Base-by-base conservation (phyloP, 2,888 invertebrate genomes). In the Clivina fossor region DNA sequence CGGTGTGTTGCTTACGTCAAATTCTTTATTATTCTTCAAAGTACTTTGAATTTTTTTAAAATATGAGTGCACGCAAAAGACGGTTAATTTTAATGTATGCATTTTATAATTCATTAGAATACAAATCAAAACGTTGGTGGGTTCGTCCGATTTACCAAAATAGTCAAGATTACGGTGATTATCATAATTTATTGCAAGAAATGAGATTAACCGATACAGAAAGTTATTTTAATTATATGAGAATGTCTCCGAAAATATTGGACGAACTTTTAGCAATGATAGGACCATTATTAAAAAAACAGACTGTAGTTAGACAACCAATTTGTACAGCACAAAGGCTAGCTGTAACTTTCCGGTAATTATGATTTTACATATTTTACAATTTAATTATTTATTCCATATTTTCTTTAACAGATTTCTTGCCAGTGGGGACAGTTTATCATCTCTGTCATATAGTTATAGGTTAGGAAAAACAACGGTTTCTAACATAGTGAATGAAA, bases 331-430 rank as follows among this genome's bases (percentile, higher is more conserved):
- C 60, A 58, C 59, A 62, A 57, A 63, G 62, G 44, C 53, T 66
- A 37, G 62, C 64, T 51, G 44, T 65, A 24, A 65, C 63, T 43
- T 58, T 64, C 57, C 61, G 61, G 64, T 63, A 58, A 54, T 37
- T n/a, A 35, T 18, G 5, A 13, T 40, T 11, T 11, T 38, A 48
- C 38, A 40, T 37, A 35, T 16, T 35, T 37, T 20, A 32, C 32
- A 19, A 15, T 13, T 37, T 3, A 15, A 30, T 13, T 30, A 30
- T 11, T 30, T 11, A 11, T 9, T 11, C 11, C 16, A 40, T 40
- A 40, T 4, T n/a, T 20, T 9, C 20, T 16, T 40, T 19, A 30
- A 50, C 13, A 50, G 40, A 20, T 19, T 40, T 28, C 30, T 50
- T 28, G 50, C 40, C 28, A 32, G 40, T 20, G 40, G 40, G 3